Conservation (phyloP, 2,797 vertebrate species). For the Cottoperca gobio region DNA sequence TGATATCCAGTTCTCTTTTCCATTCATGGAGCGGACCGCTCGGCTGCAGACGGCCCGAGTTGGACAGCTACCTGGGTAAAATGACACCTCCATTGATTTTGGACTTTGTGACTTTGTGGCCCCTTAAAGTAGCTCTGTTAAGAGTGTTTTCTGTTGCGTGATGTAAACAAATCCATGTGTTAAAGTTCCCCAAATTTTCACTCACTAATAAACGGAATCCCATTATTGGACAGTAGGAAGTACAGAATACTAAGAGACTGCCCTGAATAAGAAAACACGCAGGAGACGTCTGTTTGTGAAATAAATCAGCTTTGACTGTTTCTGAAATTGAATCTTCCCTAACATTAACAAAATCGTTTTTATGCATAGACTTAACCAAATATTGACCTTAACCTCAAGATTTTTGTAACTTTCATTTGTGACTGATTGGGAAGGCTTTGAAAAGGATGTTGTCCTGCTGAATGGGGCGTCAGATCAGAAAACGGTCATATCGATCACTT, state of each 20-base stretch:
- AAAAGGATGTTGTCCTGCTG: neutral
- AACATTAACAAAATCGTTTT: neutral
- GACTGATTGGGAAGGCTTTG: neutral
- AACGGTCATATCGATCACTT: neutral
- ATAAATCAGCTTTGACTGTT: no score
- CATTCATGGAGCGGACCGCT: neutral
- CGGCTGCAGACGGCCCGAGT: neutral
- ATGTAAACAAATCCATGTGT: neutral
- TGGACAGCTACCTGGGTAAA: neutral
- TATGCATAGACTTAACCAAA: neutral
- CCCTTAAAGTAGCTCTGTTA: neutral
- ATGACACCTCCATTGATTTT: neutral
- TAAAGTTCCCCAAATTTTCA: neutral
- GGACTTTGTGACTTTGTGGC: neutral
- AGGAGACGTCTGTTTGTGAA: neutral
- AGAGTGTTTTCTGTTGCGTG: neutral
- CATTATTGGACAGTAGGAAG: neutral
- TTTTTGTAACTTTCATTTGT: neutral
- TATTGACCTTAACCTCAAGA: neutral
- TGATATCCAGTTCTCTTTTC: neutral
- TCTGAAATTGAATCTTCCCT: neutral
- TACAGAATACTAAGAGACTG: neutral
- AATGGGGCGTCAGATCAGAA: neutral
- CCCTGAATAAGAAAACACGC: neutral
- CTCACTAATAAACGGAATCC: neutral